phyloP scores from a whole-genome alignment of 1,140 invertebrate species.

The Ips typographus region DNA sequence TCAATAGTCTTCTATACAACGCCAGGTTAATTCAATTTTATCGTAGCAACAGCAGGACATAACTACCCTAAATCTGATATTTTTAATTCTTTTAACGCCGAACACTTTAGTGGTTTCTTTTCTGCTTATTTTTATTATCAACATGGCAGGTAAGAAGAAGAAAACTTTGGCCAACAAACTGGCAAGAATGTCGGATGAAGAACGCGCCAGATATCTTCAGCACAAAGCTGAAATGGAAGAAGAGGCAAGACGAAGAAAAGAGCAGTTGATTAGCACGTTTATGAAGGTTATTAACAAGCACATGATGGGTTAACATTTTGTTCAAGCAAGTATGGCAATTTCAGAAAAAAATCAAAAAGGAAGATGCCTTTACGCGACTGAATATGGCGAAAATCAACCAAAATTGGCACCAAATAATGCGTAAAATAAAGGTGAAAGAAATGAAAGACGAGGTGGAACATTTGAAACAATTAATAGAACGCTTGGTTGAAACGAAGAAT shows the following conservation, averaged over 20 bases:
- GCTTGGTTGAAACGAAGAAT: constrained; percentile 65
- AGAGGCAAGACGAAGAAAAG: constrained; percentile 71
- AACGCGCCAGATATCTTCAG: constrained; percentile 73
- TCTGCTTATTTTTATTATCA: neutral
- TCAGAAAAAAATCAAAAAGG: constrained; percentile 76
- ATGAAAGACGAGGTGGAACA: constrained; percentile 67
- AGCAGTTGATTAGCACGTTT: constrained; percentile 73
- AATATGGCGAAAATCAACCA: constrained; percentile 83
- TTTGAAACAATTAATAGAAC: constrained; percentile 61
- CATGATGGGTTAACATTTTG: neutral
- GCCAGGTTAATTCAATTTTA: too few relatives aligned
- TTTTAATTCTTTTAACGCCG: too few relatives aligned
- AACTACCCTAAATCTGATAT: too few relatives aligned
- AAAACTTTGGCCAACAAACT: constrained; percentile 72
- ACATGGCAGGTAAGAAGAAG: constrained; percentile 62
- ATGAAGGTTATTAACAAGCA: constrained; percentile 64
- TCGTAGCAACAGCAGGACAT: too few relatives aligned
- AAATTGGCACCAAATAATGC: constrained; percentile 74
- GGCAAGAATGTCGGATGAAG: constrained; percentile 79
- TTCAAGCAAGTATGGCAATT: neutral
- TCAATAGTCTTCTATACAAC: too few relatives aligned
- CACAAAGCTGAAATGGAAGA: constrained; percentile 76
- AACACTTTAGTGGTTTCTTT: too few relatives aligned
- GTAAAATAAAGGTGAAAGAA: constrained; percentile 73
- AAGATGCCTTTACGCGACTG: constrained; percentile 73